These are phyloP conservation scores for Drosophila kohkoa DNA, from an alignment of 1,140 invertebrate genomes.

Conservation along the genomic window DNA sequence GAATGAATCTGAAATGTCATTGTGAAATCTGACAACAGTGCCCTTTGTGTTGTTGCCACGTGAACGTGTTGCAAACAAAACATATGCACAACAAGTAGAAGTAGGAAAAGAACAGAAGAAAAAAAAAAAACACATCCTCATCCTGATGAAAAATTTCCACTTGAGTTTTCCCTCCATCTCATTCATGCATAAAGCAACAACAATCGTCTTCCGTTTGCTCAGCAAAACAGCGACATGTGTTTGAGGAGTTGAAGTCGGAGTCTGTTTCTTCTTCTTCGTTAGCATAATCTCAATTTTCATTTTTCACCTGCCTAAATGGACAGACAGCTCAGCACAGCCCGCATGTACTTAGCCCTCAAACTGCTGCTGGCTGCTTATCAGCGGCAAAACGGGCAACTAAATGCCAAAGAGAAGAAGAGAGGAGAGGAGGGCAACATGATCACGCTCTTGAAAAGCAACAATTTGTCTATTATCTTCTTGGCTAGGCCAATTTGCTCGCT, in stretches of 20 bases:
- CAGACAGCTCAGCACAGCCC: slow-evolving; percentile 38
- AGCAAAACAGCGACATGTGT: slow-evolving; percentile 68
- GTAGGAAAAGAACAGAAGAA: slow-evolving; percentile 18
- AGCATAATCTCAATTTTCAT: slow-evolving; percentile 77
- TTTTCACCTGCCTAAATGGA: slow-evolving; percentile 75
- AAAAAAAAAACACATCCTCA: slow-evolving; percentile 50
- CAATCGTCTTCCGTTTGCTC: slow-evolving; percentile 69
- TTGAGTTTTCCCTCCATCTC: slow-evolving; percentile 63
- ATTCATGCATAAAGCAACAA: slow-evolving; percentile 66
- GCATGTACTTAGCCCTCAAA: slow-evolving; percentile 69
- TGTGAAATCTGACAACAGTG: slow-evolving; percentile 59
- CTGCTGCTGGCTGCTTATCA: slow-evolving; percentile 64
- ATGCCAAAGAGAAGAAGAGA: slow-evolving; percentile 16
- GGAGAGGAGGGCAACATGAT: slow-evolving; percentile 7
- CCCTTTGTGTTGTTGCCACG: slow-evolving; percentile 12
- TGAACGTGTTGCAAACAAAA: slow-evolving; percentile 77
- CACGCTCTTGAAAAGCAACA: slow-evolving; percentile 50
- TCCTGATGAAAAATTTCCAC: slow-evolving; percentile 72
- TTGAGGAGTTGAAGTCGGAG: slow-evolving; percentile 43
- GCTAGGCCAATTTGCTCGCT: slow-evolving; percentile 56
- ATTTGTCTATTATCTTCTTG: slow-evolving; percentile 71
- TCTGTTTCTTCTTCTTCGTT: background rate
- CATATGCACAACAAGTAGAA: slow-evolving; percentile 26
- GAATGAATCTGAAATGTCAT: slow-evolving; percentile 69
- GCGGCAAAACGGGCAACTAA: slow-evolving; percentile 57